phyloP scores from a whole-genome alignment of 2,797 vertebrate species.

The Gymnodraco acuticeps region DNA sequence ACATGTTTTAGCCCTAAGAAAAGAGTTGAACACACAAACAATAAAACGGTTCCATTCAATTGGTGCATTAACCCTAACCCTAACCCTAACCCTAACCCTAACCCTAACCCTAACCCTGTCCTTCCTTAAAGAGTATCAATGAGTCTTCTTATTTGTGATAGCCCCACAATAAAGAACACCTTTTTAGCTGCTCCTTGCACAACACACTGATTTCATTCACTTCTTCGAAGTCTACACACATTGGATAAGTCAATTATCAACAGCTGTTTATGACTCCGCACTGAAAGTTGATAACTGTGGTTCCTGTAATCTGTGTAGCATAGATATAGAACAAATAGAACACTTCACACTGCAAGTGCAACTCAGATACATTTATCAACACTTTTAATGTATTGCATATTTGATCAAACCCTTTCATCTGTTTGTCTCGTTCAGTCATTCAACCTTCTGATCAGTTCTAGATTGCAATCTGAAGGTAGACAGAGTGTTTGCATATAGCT shows the following conservation, averaged over 20 bases:
- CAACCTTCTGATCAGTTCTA: neutral
- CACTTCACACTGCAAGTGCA: neutral
- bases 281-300: slow-evolving; percentile 21
- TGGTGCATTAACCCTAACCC: neutral
- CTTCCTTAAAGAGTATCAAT: neutral
- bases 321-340: slow-evolving; percentile 17
- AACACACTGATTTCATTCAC: neutral
- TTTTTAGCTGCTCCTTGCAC: neutral
- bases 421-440: neutral
- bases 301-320: slow-evolving; percentile 13
- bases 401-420: neutral
- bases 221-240: neutral
- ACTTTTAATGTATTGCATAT: neutral
- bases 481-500: neutral
- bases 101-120: neutral
- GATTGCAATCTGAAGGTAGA: neutral
- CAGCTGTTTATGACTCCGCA: neutral
- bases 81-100: no score
- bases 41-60: neutral
- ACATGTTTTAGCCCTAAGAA: neutral
- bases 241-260: slow-evolving; percentile 14
- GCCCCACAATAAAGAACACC: neutral
- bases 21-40: slow-evolving; percentile 10
- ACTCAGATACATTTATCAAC: neutral
- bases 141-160: slow-evolving; percentile 19